These are phyloP conservation scores for Anhinga rufa DNA, from an alignment of 2,113 vertebrate species.

Conservation along the genomic window DNA sequence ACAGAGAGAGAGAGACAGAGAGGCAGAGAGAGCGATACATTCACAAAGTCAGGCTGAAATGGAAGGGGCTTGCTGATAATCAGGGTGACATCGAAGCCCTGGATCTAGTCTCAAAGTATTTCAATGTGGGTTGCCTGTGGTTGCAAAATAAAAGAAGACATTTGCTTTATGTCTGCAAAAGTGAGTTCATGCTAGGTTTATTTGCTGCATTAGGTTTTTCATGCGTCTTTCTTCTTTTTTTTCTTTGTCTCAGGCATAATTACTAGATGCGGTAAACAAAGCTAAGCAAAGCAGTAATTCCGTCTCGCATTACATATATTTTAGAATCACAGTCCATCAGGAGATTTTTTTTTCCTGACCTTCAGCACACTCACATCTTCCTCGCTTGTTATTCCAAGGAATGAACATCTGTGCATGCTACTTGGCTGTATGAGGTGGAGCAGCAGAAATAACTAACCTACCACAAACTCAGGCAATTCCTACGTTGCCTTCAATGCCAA, in stretches of 20 bases:
- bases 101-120: neutral
- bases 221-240: neutral
- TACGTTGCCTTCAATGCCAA: neutral
- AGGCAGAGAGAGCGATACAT: neutral
- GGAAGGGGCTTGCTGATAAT: neutral
- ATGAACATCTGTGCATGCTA: neutral
- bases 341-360: neutral
- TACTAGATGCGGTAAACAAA: neutral
- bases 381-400: neutral
- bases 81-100: neutral
- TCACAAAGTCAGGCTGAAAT: neutral
- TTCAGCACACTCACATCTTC: neutral
- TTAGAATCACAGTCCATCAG: neutral
- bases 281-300: constrained; percentile 20
- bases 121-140: neutral
- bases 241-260: neutral
- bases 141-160: neutral
- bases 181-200: neutral
- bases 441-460: neutral
- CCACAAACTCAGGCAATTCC: neutral
- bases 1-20: neutral
- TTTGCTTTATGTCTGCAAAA: neutral
- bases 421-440: neutral
- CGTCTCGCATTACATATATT: neutral
- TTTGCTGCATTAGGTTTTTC: neutral